These are phyloP conservation scores for Charadrius vociferus DNA, from an alignment of 2,113 vertebrate genomes.

Conservation along the genomic window DNA sequence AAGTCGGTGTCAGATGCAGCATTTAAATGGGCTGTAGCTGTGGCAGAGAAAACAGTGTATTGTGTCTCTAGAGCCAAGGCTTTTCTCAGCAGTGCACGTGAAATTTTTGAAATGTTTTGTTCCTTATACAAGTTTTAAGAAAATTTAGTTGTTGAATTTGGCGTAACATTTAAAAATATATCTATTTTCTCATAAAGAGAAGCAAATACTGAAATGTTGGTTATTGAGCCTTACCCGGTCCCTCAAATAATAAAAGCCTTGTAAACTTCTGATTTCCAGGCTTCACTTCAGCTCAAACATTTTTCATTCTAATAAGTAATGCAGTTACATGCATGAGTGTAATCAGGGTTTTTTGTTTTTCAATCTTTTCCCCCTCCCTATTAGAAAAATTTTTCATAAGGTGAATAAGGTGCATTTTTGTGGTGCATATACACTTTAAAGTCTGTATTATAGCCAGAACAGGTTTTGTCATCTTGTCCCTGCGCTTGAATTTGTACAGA, in stretches of 20 bases:
- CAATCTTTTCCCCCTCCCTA: not conserved
- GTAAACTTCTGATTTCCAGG: not conserved
- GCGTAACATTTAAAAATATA: not conserved
- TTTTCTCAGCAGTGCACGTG: not conserved
- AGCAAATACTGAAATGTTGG: not conserved
- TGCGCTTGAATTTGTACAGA: not conserved
- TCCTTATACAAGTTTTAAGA: not conserved
- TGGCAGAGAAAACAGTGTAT: fast-evolving
- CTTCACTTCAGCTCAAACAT: not conserved
- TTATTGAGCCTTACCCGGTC: not conserved
- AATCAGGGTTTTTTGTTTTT: not conserved
- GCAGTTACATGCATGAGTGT: not conserved
- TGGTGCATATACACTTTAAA: not conserved
- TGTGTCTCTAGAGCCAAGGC: not conserved
- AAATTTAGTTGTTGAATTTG: not conserved
- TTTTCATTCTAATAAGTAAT: not conserved
- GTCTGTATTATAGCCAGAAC: not conserved
- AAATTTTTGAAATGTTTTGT: not conserved
- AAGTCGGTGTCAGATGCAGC: not conserved
- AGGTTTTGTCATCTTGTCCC: not conserved
- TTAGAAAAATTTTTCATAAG: not conserved
- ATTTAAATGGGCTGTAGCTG: not conserved
- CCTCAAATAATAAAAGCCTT: not conserved
- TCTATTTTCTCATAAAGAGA: not conserved
- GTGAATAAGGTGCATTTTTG: not conserved